Base-by-base conservation (phyloP, 2,113 vertebrate species). In the Oncorhynchus mykiss region DNA sequence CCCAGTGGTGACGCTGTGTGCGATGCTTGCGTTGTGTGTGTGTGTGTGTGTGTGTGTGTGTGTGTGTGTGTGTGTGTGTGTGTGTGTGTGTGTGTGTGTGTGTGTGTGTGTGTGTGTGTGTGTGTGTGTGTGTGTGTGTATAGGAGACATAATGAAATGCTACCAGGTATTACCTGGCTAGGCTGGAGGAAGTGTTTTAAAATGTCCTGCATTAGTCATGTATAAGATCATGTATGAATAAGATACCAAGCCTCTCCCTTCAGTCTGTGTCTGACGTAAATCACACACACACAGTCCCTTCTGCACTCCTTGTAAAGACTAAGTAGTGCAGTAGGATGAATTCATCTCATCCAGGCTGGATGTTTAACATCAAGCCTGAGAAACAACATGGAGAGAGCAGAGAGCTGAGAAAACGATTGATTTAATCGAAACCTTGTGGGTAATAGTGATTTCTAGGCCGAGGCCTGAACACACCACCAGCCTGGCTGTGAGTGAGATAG, bases 141-240 rank as follows among this genome's bases (percentile, higher is more conserved):
- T 31, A 18, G 31, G 27, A 71, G 67, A 18, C 59, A 70, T 71
- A 82, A 81, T 77, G 62, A 84, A 83, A 51, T 75, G 65, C 71
- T 73, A 77, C 65, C 68, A 34, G 18, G 66, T 60, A 75, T 70
- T 39, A 31, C 27, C 62, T 80, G 72, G 60, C 31, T 29, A 20
- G 64, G 66, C 3, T 68, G 9, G n/a, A 68, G 22, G 73, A 70
- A 27, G 59, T 73, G 39, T 81, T 73, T 71, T 76, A 54, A 80
- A 83, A 81, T 80, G 48, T 78, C 79, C 78, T 70, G 68, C 68
- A 74, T 84, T 72, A 86, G 73, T 80, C 74, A 60, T 62, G 70
- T 65, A 74, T 68, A 72, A 59, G 69, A 25, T 27, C 13, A 13
- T 60, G 39, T 65, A 82, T 75, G 45, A 69, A 70, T 22, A n/a